phyloP scores from a whole-genome alignment of 2,888 invertebrate species.

The Drymonia ruficornis region DNA sequence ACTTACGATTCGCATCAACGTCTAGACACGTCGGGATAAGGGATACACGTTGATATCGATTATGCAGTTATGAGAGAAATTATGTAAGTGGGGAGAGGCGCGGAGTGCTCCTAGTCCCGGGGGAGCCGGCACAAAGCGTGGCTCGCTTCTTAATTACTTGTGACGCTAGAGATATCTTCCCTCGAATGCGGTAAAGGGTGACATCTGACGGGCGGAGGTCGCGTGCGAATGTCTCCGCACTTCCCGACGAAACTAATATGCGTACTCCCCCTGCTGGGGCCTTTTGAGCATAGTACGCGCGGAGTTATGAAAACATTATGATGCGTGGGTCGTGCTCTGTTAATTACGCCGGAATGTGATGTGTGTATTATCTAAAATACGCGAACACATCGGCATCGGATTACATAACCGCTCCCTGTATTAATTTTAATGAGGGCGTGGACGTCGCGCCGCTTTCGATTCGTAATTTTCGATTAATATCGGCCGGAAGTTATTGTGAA shows the following conservation, averaged over 20 bases:
- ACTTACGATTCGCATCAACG: conserved; percentile 55
- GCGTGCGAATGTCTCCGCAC: conserved; percentile 32
- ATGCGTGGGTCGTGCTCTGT: conserved; percentile 53
- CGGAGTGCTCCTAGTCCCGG: conserved; percentile 52
- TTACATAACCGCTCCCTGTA: conserved; percentile 33
- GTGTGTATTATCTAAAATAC: conserved; percentile 45
- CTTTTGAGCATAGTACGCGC: conserved; percentile 39
- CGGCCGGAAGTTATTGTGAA: not conserved
- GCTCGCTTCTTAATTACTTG: conserved; percentile 77
- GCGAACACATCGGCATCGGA: conserved; percentile 35
- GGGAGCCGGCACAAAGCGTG: conserved; percentile 59
- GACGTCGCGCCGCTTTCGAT: conserved; percentile 4
- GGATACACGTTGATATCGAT: conserved; percentile 74
- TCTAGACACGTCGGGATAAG: conserved; percentile 69
- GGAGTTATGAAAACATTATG: conserved; percentile 62
- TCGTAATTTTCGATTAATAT: not conserved
- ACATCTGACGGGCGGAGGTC: conserved; percentile 45
- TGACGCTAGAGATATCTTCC: conserved; percentile 69
- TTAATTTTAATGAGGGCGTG: conserved; percentile 26
- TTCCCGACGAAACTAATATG: conserved; percentile 32
- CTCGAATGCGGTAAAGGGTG: conserved; percentile 60
- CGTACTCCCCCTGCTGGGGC: conserved; percentile 20
- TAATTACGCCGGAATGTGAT: conserved; percentile 55
- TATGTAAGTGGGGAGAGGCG: conserved; percentile 71
- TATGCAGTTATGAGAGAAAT: conserved; percentile 79